Conservation (phyloP, 2,113 vertebrate genomes). For the Nothocercus nigrocapillus region DNA sequence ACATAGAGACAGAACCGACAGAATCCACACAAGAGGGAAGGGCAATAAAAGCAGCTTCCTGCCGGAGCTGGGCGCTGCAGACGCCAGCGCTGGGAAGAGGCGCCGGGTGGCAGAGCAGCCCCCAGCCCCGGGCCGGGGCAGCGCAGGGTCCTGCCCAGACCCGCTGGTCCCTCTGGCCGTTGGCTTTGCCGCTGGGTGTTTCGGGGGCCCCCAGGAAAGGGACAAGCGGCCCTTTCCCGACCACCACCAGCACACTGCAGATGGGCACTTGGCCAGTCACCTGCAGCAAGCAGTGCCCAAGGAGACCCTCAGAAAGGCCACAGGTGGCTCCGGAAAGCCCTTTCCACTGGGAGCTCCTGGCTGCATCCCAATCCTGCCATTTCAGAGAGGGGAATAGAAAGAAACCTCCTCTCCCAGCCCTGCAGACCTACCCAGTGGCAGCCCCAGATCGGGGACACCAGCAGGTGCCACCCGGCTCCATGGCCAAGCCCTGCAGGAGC, state of each 20-base stretch:
- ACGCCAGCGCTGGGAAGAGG: neutral
- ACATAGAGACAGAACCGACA: constrained; percentile 73
- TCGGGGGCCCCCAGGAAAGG: neutral
- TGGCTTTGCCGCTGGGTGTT: neutral
- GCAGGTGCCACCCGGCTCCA: neutral
- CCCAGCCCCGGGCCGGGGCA: too few relatives aligned
- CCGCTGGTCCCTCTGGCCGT: too few relatives aligned
- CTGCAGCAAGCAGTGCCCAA: neutral
- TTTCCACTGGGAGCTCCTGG: neutral
- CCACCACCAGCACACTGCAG: too few relatives aligned
- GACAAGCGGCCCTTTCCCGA: neutral
- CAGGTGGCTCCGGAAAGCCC: neutral
- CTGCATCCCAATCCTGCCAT: neutral
- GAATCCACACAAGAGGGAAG: constrained; percentile 68
- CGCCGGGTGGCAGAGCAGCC: too few relatives aligned
- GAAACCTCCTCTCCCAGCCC: neutral
- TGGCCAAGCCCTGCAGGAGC: neutral
- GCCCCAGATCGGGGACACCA: too few relatives aligned
- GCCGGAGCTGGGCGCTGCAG: constrained; percentile 23
- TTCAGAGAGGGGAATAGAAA: neutral
- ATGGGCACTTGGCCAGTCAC: neutral
- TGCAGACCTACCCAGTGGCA: too few relatives aligned
- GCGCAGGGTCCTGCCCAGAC: neutral
- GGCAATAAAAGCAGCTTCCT: constrained; percentile 68
- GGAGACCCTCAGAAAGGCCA: neutral